These are phyloP conservation scores for Pocillopora damicornis DNA, from an alignment of 64 coral and sea anemone species.

Conservation along the genomic window DNA sequence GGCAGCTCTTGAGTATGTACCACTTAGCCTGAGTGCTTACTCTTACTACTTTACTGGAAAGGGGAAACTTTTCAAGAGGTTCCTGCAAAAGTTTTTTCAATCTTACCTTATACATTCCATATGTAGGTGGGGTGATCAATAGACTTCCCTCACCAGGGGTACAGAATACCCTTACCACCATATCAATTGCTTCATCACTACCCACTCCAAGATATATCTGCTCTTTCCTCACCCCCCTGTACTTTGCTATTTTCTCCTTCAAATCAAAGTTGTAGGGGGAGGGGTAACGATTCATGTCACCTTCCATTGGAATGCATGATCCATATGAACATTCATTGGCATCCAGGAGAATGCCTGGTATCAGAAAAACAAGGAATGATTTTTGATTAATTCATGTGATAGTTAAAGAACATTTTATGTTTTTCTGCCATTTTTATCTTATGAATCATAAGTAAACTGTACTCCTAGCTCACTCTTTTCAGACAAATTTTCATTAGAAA, in stretches of 20 bases:
- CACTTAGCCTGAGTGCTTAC: no score
- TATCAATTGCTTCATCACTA: conserved; percentile 53
- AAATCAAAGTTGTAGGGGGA: conserved; percentile 35
- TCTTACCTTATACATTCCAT: conserved; percentile 51
- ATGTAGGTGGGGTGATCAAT: conserved; percentile 37
- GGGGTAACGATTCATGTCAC: conserved; percentile 43
- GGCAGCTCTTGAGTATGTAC: no score
- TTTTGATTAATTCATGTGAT: no score
- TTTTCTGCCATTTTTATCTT: no score
- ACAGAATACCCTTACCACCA: conserved; percentile 49
- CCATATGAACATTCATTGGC: conserved; percentile 42
- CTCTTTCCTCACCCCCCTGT: conserved; percentile 35
- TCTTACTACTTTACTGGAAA: no score
- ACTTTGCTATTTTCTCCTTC: conserved; percentile 51
- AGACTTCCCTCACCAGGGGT: conserved; percentile 28
- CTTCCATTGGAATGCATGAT: conserved; percentile 30
- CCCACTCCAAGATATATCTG: conserved; percentile 52
- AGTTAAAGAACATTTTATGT: no score
- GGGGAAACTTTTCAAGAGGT: no score
- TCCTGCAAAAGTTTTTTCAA: no score
- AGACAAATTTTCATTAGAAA: no score
- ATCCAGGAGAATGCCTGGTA: conserved; percentile 35
- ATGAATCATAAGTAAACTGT: not conserved
- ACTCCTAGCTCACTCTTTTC: no score
- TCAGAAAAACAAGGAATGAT: no score